Conservation (phyloP, 1,140 invertebrate species). For the Acyrthosiphon pisum region DNA sequence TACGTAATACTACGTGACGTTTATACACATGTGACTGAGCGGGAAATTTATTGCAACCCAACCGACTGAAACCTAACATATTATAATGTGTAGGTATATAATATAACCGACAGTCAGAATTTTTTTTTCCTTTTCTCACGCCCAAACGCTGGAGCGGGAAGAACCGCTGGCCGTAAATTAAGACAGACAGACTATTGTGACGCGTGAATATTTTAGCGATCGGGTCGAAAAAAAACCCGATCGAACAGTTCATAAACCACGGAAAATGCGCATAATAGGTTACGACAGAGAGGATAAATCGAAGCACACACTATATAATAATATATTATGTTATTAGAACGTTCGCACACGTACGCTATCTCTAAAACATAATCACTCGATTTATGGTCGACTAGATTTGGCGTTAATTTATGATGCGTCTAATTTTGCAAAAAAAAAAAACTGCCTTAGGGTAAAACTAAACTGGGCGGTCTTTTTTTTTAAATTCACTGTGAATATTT, state of each 20-base stretch:
- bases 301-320: neutral
- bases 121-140: constrained; percentile 29
- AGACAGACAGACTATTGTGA: constrained; percentile 27
- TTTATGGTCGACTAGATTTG: neutral
- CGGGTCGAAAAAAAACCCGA: neutral
- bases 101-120: neutral
- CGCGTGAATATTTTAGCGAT: neutral
- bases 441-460: neutral
- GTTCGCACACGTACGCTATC: neutral
- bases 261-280: neutral
- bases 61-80: constrained; percentile 27
- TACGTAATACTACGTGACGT: neutral
- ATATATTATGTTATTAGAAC: neutral
- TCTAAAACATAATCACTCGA: neutral
- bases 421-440: neutral
- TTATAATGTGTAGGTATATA: neutral
- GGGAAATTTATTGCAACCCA: constrained; percentile 16
- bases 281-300: neutral
- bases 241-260: neutral
- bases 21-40: constrained; percentile 7
- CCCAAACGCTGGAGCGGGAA: neutral
- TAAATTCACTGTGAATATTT: neutral
- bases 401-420: neutral
- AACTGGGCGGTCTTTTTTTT: neutral
- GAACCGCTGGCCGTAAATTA: constrained; percentile 17